Conservation (phyloP, 2,888 invertebrate genomes). For the Ophion slaviceki region DNA sequence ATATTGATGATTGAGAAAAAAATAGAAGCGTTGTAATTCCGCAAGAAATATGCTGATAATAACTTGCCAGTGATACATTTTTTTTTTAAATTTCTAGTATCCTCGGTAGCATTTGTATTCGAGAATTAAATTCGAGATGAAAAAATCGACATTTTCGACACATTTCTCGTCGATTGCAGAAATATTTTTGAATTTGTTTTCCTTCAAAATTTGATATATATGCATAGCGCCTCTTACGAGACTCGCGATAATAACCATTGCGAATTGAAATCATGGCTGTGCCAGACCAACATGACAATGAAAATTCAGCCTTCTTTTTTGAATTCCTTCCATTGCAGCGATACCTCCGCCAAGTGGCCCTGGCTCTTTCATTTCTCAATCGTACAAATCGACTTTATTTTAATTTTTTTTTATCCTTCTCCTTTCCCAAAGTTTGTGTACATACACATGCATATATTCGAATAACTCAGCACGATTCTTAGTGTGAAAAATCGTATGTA, state of each 20-base stretch:
- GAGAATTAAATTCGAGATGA: too few species aligned
- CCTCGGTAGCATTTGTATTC: background rate
- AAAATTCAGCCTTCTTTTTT: background rate
- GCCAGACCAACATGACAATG: background rate
- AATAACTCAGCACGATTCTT: conserved; percentile 31
- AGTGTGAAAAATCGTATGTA: conserved; percentile 48
- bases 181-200: background rate
- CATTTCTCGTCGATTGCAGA: background rate
- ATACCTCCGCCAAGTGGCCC: background rate
- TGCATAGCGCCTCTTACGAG: background rate
- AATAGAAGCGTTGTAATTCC: background rate
- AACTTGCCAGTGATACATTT: background rate
- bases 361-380: background rate
- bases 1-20: background rate
- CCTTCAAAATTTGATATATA: conserved; percentile 30
- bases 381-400: background rate
- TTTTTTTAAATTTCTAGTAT: background rate
- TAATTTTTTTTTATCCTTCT: background rate
- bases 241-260: background rate
- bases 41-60: background rate
- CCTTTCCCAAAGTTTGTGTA: background rate
- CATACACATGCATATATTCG: conserved; percentile 27
- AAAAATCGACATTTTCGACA: background rate
- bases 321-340: background rate
- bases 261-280: background rate